Conservation (phyloP, 2,888 invertebrate genomes). For the Xestoiulus laeticollis region DNA sequence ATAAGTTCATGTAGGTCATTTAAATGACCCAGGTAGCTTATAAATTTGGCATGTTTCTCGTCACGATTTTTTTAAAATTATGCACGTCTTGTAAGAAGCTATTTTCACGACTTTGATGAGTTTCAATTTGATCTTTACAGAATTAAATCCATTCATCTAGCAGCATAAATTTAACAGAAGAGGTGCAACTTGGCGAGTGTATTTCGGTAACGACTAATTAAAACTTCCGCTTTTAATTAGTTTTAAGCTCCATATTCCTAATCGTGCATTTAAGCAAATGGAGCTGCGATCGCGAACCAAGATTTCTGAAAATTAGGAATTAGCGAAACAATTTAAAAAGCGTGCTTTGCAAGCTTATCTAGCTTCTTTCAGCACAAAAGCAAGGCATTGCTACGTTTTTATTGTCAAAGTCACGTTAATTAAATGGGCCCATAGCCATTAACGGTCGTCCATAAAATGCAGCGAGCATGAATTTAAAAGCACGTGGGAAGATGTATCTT, state of each 20-base stretch:
- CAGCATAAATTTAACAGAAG: not conserved
- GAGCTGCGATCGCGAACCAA: not conserved
- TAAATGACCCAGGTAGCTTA: too few relatives aligned
- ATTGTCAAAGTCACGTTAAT: not conserved
- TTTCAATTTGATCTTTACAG: not conserved
- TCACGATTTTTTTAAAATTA: not conserved
- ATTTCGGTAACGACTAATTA: slow-evolving; percentile 9
- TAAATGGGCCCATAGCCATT: not conserved
- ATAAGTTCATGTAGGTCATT: too few relatives aligned
- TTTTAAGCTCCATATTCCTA: not conserved
- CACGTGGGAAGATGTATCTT: not conserved
- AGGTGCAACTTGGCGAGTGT: not conserved
- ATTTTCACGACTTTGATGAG: too few relatives aligned
- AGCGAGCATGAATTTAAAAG: not conserved
- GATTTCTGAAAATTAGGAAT: slow-evolving; percentile 8
- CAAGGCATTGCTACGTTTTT: not conserved
- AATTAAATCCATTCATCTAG: not conserved
- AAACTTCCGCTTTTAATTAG: not conserved
- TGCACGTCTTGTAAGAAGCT: too few relatives aligned
- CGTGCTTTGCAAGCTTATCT: not conserved
- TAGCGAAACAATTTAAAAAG: not conserved
- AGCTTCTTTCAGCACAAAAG: not conserved
- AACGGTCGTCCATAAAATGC: slow-evolving; percentile 1
- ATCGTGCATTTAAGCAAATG: not conserved
- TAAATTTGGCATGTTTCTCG: not conserved